Base-by-base conservation (phyloP, 1,140 invertebrate species). In the Sitobion miscanthi region DNA sequence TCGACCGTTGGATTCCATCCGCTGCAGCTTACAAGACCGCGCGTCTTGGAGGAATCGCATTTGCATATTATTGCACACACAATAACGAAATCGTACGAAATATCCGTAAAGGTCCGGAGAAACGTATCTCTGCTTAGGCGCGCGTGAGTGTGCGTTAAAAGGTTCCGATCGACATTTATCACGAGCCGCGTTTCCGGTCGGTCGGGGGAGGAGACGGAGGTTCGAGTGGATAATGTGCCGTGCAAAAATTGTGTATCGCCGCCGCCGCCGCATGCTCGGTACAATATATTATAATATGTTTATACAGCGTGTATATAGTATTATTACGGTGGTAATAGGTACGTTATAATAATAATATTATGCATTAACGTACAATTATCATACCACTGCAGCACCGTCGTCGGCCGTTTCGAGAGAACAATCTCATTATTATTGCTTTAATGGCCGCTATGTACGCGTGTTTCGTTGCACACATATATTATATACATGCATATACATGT, bases 81-180 rank as follows among this genome's bases (percentile, higher is more conserved):
- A 42, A 42, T 5, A 5, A 47, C 4, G 5, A 47, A 5, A 47
- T 47, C 6, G 4, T 9, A 47, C 38, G 38, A 47, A 9, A 47
- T 47, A 9, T 47, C 45, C 7, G 7, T 47, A 47, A 47, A 47
- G 45, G 45, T 35, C 35, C 5, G 9, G 9, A 47, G 42, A 42
- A 42, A 42, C 3, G 42, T 42, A 42, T 4, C 42, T 42, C 42
- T 47, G 6, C 45, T 2, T 47, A 47, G 9, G 23, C 17, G 23
- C 14, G 57, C 38, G 38, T 35, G 23, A 7, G 35, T 45, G 25
- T 5, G 49, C 25, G 90, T 91, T 47, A 82, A 91, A 91, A 21
- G 62, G 90, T 91, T 82, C 42, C 42, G 62, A 91, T 91, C 90
- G 20, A 91, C 82, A 35, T 91, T 91, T 77, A 91, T 91, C 42